Evolutionary conservation across 2,113 vertebrate genomes (phyloP).

Genomic region (Planiliza haematocheilus): DNA sequence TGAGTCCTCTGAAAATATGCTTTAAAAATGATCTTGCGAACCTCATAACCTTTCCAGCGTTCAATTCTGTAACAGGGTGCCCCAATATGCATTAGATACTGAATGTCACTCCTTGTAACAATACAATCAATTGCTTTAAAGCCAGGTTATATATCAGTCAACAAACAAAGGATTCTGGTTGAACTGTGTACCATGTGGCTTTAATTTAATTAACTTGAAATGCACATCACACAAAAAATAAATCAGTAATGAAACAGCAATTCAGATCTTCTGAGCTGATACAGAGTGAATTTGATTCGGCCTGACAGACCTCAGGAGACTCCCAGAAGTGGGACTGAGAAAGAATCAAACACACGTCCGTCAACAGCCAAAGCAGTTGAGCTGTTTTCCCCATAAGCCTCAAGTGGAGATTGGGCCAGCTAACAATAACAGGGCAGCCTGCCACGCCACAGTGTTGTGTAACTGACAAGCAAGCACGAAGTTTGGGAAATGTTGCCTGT

Average conservation of each 20-base stretch:
- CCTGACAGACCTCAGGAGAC: constrained; percentile 33
- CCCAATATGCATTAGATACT: too few species aligned
- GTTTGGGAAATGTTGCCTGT: constrained; percentile 43
- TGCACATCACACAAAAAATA: constrained; percentile 24
- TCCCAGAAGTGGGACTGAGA: constrained; percentile 38
- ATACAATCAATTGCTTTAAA: not conserved
- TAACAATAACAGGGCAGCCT: constrained; percentile 71
- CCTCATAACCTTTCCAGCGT: constrained; percentile 1
- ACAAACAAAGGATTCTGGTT: constrained; percentile 44
- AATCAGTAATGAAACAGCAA: constrained; percentile 35
- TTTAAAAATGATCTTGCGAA: constrained; percentile 29
- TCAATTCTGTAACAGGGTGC: not conserved
- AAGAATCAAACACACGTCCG: constrained; percentile 50
- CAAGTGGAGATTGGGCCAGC: constrained; percentile 35
- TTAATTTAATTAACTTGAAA: constrained; percentile 38
- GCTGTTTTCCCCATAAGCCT: constrained; percentile 34
- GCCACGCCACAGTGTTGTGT: constrained; percentile 75
- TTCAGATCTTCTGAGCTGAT: constrained; percentile 30
- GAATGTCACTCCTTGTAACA: not conserved
- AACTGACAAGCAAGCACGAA: constrained; percentile 63
- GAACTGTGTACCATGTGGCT: constrained; percentile 30
- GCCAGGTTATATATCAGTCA: constrained; percentile 46
- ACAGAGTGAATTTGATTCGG: constrained; percentile 26
- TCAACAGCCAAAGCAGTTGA: constrained; percentile 48
- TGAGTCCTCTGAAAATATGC: constrained; percentile 3